Evolutionary conservation across 2,113 vertebrate genomes (phyloP).

Genomic region (Tor tambroides): DNA sequence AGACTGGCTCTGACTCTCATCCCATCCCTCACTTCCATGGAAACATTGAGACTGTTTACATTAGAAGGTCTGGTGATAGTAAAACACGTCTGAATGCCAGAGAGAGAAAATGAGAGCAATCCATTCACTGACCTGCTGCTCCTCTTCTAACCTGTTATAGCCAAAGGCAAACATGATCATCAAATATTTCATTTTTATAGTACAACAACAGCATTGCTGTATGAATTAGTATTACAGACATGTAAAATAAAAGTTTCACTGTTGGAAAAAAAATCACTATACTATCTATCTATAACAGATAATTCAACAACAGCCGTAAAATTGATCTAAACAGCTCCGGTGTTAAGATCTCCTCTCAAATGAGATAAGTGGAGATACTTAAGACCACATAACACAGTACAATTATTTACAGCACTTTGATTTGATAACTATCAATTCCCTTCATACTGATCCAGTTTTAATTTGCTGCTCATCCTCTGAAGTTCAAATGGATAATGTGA

Average conservation of each 20-base stretch:
- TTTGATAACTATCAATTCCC: slow-evolving; percentile 63
- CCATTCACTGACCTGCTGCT: neutral
- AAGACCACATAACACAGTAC: slow-evolving; percentile 58
- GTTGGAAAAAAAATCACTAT: neutral
- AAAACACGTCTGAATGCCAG: slow-evolving; percentile 62
- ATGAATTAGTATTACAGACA: neutral
- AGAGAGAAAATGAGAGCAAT: slow-evolving; percentile 47
- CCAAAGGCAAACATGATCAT: neutral
- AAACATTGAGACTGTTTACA: slow-evolving; percentile 51
- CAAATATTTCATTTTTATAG: slow-evolving; percentile 30
- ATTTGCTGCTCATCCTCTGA: slow-evolving; percentile 50
- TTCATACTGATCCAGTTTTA: slow-evolving; percentile 54
- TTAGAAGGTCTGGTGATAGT: slow-evolving; percentile 51
- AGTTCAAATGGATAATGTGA: slow-evolving; percentile 46
- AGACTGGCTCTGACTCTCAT: slow-evolving; percentile 45
- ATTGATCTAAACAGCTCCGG: neutral
- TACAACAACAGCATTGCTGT: neutral
- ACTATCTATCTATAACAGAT: neutral
- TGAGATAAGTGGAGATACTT: slow-evolving; percentile 11
- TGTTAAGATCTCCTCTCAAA: slow-evolving; percentile 4
- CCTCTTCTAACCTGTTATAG: neutral
- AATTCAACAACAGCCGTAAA: neutral
- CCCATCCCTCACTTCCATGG: slow-evolving; percentile 40
- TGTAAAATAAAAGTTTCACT: neutral
- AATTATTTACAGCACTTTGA: slow-evolving; percentile 66